These are phyloP conservation scores for Chlorops oryzae DNA, from an alignment of 1,140 invertebrate species.

Conservation along the genomic window DNA sequence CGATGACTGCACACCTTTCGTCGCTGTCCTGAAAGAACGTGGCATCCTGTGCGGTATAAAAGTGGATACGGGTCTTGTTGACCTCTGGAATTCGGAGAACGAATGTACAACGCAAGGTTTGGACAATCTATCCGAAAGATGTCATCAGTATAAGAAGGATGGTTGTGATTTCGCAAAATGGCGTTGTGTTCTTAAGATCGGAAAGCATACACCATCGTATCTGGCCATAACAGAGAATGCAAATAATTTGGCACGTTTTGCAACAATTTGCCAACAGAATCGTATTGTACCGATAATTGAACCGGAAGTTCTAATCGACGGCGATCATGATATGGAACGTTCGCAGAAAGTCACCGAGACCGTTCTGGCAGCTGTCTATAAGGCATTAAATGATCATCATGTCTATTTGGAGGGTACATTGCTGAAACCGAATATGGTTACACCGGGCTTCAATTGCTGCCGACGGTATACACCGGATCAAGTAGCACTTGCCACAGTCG, in stretches of 20 bases:
- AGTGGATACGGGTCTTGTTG: constrained; percentile 5
- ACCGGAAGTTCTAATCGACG: constrained; percentile 80
- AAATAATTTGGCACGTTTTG: constrained; percentile 87
- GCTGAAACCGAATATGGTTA: constrained; percentile 59
- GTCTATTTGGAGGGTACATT: constrained; percentile 85
- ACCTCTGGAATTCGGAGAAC: not conserved
- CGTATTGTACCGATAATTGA: constrained; percentile 93
- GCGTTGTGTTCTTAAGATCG: constrained; percentile 8
- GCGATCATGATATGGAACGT: constrained; percentile 49
- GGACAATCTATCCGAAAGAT: constrained; percentile 1
- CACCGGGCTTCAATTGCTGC: constrained; percentile 72
- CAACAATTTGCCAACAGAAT: constrained; percentile 87
- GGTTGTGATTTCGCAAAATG: constrained; percentile 10
- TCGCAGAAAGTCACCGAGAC: constrained; percentile 4
- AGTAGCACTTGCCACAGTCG: constrained; percentile 79
- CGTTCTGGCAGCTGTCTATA: constrained; percentile 73
- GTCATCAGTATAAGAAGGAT: constrained; percentile 5
- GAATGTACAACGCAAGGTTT: constrained; percentile 5
- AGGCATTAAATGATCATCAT: constrained; percentile 81
- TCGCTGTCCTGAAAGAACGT: not conserved
- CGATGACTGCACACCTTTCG: not conserved
- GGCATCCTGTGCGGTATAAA: constrained; percentile 8
- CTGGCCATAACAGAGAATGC: constrained; percentile 81
- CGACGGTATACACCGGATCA: constrained; percentile 69
- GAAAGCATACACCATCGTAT: constrained; percentile 1